A percentile compares a stretch with the other conserved stretches of the same genome.
Evolutionary conservation across 2,797 vertebrate species (phyloP).

Genomic region (Cyclura pinguis): DNA sequence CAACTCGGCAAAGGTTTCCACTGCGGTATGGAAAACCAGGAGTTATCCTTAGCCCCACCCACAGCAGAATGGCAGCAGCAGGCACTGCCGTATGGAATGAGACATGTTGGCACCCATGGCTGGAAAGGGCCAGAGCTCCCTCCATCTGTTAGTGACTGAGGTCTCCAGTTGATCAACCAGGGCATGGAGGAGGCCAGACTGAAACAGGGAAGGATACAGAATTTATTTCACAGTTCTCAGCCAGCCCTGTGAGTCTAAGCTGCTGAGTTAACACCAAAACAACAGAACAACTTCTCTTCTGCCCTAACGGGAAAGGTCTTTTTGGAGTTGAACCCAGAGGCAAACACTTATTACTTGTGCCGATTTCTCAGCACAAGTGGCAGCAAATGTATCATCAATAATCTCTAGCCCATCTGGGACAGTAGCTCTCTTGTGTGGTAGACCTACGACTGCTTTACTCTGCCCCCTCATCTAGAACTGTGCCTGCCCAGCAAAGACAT

Average conservation of each 20-base stretch:
- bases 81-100: constrained; percentile 67
- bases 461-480: too few relatives aligned
- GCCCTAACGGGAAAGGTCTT: constrained; percentile 28
- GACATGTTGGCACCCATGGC: constrained; percentile 30
- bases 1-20: neutral
- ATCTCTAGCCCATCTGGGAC: neutral
- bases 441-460: neutral
- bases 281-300: neutral
- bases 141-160: constrained; percentile 57
- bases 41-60: constrained; percentile 51
- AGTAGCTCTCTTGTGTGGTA: neutral
- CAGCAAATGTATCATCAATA: neutral
- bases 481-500: too few relatives aligned
- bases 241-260: accelerated
- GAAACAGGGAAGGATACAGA: accelerated
- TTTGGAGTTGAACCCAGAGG: neutral
- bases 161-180: neutral
- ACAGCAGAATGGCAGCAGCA: constrained; percentile 60
- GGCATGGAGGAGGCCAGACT: neutral
- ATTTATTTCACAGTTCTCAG: neutral
- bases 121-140: constrained; percentile 48
- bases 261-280: neutral
- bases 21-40: neutral
- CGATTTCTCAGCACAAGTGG: neutral
- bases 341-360: neutral